Percentiles rank a stretch among this genome's conserved stretches.
Conservation (phyloP, 2,888 invertebrate species). For the Hofmannophila pseudospretella region DNA sequence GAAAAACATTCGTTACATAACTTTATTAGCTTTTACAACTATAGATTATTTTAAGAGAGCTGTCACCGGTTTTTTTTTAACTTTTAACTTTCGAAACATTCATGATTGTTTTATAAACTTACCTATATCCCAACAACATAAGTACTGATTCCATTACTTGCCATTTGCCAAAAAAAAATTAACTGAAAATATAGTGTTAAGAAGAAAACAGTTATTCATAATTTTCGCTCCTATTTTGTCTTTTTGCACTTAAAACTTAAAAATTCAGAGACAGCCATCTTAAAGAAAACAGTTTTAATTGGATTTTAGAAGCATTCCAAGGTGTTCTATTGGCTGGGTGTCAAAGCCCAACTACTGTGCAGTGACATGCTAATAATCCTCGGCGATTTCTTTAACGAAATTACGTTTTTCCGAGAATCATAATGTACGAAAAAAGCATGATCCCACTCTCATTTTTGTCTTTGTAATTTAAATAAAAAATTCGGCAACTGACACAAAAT, state of each 20-base stretch:
- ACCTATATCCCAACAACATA: not conserved
- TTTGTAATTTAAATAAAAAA: no score
- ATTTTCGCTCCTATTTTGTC: not conserved
- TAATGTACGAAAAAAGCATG: no score
- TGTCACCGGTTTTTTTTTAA: not conserved
- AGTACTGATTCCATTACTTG: not conserved
- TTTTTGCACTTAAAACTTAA: not conserved
- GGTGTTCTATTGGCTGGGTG: constrained; percentile 30
- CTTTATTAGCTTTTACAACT: constrained; percentile 31
- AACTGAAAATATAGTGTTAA: not conserved
- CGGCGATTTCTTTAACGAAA: not conserved
- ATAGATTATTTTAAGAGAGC: not conserved
- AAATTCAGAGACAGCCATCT: constrained; percentile 29
- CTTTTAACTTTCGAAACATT: not conserved
- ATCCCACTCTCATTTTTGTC: no score
- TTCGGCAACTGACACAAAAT: no score
- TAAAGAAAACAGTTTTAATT: constrained; percentile 23
- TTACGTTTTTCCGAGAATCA: no score
- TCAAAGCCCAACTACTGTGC: constrained; percentile 39
- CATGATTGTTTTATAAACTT: not conserved
- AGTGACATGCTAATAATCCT: constrained; percentile 31
- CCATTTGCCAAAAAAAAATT: not conserved
- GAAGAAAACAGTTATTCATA: not conserved
- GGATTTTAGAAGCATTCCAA: constrained; percentile 37
- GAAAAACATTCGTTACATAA: constrained; percentile 30